Conservation (phyloP, 2,113 vertebrate genomes). For the Myotis lucifugus region DNA sequence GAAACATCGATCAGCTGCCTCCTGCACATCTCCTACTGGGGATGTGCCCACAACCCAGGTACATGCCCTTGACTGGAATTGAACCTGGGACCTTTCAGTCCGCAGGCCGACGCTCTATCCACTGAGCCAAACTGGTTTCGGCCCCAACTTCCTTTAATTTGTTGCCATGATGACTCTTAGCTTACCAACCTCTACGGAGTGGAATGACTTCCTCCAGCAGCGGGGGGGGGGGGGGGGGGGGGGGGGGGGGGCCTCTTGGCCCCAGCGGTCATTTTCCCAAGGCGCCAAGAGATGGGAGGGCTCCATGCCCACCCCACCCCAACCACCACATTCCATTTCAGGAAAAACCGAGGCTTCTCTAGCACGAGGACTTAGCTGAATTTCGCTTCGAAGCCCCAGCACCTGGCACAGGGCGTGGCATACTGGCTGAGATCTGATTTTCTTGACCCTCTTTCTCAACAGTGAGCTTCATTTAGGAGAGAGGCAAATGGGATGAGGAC, state of each 20-base stretch:
- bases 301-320: neutral
- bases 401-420: neutral
- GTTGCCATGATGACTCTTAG: slow-evolving; percentile 60
- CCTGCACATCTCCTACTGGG: no score
- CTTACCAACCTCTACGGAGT: neutral
- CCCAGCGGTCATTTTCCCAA: neutral
- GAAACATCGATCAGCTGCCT: no score
- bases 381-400: neutral
- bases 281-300: neutral
- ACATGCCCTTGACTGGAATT: no score
- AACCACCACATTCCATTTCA: neutral
- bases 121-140: no score
- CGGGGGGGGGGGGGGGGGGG: accelerated
- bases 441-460: neutral
- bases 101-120: no score
- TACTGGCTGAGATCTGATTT: neutral
- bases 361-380: neutral
- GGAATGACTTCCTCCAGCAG: neutral
- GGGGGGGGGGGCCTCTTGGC: neutral
- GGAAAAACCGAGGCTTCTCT: neutral
- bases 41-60: no score
- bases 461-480: slow-evolving; percentile 1
- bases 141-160: neutral
- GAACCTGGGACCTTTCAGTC: no score
- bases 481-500: neutral